Evolutionary conservation across 2,113 vertebrate genomes (phyloP).

Genomic region (Gymnobelideus leadbeateri): DNA sequence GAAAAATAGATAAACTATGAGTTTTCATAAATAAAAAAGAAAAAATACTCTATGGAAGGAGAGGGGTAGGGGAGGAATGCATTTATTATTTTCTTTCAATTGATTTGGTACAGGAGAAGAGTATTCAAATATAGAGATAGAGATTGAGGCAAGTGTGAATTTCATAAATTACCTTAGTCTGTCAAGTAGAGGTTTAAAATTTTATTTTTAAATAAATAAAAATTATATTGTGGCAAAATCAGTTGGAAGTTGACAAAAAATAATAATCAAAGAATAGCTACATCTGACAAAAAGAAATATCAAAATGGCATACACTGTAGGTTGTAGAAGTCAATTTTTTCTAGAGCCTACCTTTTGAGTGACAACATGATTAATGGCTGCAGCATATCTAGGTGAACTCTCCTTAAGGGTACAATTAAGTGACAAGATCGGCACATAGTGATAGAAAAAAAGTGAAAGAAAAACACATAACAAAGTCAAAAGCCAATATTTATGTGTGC

Average conservation of each 20-base stretch:
- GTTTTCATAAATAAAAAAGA: neutral
- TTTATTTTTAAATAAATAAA: neutral
- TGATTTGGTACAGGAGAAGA: neutral
- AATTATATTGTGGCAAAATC: neutral
- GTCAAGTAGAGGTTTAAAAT: neutral
- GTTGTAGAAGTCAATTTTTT: neutral
- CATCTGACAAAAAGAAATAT: slow-evolving; percentile 15
- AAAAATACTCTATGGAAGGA: neutral
- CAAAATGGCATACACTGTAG: neutral
- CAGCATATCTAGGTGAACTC: neutral
- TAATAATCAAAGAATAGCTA: neutral
- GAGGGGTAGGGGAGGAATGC: neutral
- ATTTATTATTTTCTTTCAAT: neutral
- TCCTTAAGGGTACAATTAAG: neutral
- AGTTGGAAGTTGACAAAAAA: slow-evolving; percentile 8
- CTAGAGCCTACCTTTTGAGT: neutral
- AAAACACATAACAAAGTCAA: neutral
- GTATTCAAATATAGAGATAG: neutral
- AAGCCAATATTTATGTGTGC: neutral
- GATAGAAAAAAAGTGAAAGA: neutral
- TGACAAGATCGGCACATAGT: neutral
- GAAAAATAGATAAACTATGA: too few species aligned
- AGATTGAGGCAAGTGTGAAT: neutral
- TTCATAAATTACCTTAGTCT: neutral
- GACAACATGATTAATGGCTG: neutral